Percentiles rank a stretch among this genome's conserved stretches.
These are phyloP conservation scores for Philopotamus ludificatus DNA, from an alignment of 1,140 invertebrate genomes.

Conservation along the genomic window DNA sequence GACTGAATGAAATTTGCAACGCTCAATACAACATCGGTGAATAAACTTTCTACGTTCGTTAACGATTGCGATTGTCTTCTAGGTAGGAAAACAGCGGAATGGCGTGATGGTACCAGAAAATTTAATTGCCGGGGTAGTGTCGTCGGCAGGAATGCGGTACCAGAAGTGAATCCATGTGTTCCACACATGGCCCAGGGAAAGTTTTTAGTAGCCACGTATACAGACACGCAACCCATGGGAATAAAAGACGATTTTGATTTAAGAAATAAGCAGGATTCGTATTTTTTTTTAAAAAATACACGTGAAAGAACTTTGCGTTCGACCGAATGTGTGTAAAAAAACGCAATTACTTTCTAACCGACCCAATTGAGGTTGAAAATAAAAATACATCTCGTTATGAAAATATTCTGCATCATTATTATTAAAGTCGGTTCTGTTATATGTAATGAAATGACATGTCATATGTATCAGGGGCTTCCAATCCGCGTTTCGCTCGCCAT, in stretches of 20 bases:
- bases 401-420: too few species aligned
- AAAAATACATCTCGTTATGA: too few species aligned
- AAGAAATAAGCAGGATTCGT: neutral
- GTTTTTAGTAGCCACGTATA: slow-evolving; percentile 1
- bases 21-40: neutral
- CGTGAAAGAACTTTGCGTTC: too few species aligned
- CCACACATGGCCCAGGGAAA: slow-evolving; percentile 25
- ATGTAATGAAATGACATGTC: too few species aligned
- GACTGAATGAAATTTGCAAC: neutral
- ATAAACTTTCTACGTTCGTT: neutral
- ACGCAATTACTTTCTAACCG: too few species aligned
- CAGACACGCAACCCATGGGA: slow-evolving; percentile 23
- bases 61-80: neutral
- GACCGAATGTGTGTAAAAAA: too few species aligned
- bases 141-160: slow-evolving; percentile 32
- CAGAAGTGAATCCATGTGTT: slow-evolving; percentile 25
- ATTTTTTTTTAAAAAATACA: neutral
- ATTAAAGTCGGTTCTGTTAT: too few species aligned
- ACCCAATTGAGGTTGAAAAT: too few species aligned
- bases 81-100: neutral
- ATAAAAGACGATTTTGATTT: too few species aligned
- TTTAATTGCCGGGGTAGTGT: slow-evolving; percentile 25
- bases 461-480: too few species aligned
- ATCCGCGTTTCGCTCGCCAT: too few species aligned
- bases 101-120: neutral